phyloP scores from a whole-genome alignment of 2,888 invertebrate genomes.

The Choreutis nemorana region DNA sequence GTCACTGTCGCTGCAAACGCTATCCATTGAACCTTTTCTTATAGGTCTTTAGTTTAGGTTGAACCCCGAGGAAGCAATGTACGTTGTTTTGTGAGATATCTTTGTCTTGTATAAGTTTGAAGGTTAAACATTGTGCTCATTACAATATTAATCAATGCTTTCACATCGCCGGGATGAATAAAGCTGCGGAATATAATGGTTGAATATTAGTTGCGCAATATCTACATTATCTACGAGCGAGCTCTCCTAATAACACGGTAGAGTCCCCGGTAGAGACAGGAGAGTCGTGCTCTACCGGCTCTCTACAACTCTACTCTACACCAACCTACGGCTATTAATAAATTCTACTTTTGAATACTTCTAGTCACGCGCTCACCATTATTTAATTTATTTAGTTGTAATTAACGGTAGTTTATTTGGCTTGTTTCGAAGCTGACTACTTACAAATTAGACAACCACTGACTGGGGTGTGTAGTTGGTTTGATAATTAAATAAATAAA shows the following conservation, averaged over 20 bases:
- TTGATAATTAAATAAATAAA: no score
- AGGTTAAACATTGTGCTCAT: constrained; percentile 39
- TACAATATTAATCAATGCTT: constrained; percentile 58
- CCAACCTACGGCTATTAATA: background rate
- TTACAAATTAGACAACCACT: no score
- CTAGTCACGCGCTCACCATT: background rate
- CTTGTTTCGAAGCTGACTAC: no score
- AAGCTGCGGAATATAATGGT: constrained; percentile 27
- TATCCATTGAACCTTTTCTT: background rate
- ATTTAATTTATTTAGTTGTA: background rate
- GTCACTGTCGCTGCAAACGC: background rate
- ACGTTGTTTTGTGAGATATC: background rate
- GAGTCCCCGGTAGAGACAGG: no score
- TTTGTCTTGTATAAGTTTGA: constrained; percentile 7
- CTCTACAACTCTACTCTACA: background rate
- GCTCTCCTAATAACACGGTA: no score
- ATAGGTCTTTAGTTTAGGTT: background rate
- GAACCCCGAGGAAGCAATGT: background rate
- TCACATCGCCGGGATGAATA: constrained; percentile 38
- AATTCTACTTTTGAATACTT: background rate
- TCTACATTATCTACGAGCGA: no score
- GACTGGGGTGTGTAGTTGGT: no score
- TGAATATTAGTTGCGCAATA: constrained; percentile 38
- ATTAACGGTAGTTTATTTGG: no score
- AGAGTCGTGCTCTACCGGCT: background rate